A percentile compares a stretch with the other conserved stretches of the same genome.
Evolutionary conservation across 1,140 invertebrate genomes (phyloP).

Genomic region (Drosophila punjabiensis): DNA sequence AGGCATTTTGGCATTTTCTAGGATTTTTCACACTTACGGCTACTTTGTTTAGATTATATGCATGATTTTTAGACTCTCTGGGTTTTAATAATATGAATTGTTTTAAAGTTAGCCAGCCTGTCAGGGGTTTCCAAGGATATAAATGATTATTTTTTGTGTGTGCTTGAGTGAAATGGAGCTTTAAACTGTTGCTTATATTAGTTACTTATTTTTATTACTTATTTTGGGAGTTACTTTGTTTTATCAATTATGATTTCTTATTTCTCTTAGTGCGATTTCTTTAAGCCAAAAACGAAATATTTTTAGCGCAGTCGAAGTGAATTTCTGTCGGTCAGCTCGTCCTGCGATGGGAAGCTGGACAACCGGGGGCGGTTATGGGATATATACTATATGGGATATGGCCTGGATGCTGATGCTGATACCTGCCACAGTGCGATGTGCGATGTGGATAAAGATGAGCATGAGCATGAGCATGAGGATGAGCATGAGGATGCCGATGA

Average conservation of each 20-base stretch:
- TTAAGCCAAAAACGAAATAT: constrained; percentile 1
- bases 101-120: constrained; percentile 11
- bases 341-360: constrained; percentile 30
- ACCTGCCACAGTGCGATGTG: constrained; percentile 6
- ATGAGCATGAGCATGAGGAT: constrained; percentile 8
- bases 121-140: background rate
- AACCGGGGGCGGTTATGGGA: background rate
- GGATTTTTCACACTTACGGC: constrained; percentile 36
- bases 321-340: constrained; percentile 52
- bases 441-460: background rate
- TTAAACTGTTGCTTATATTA: background rate
- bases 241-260: background rate
- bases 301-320: constrained; percentile 41
- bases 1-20: constrained; percentile 36
- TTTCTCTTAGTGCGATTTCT: constrained; percentile 1
- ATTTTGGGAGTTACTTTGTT: background rate
- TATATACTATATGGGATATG: constrained; percentile 17
- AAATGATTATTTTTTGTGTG: background rate
- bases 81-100: constrained; percentile 26
- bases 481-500: constrained; percentile 12
- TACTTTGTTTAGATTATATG: constrained; percentile 34
- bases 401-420: constrained; percentile 26
- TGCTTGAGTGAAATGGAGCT: background rate
- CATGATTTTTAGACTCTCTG: constrained; percentile 14
- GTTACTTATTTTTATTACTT: background rate